Base-by-base conservation (phyloP, 1,140 invertebrate species). In the Nebria ingens region DNA sequence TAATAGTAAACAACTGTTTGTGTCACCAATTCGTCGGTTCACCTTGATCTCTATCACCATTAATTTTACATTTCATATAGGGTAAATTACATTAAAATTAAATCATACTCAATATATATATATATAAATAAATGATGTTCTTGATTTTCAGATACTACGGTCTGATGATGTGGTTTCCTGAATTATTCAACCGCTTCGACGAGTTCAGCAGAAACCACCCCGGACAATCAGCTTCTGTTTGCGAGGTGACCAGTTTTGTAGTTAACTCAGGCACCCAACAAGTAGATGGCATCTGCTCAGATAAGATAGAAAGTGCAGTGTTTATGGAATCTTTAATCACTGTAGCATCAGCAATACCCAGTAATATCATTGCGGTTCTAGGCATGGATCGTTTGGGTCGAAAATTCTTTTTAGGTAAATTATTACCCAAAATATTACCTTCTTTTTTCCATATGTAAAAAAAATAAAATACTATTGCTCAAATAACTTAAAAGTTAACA, bases 101-200 rank as follows among this genome's bases (percentile, higher is more conserved):
- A 45, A 45, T 45, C 3, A 17, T 45, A 12, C 15, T 45, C 17
- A 4, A 45, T 17, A 45, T 11, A 12, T 17, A 45, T 45, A 6
- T 45, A 17, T 17, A 45, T 45, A 45, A 12, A 45, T 45, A n/a
- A 9, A 34, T 34, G 25, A 34, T 34, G n/a, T n/a, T n/a, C n/a
- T 56, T 55, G 15, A 40, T 53, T 66, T 68, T 6, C 65, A 84
- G 85, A 56, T 92, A 92, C 67, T 92, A 92, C 64, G 88, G 88
- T 50, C 73, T 91, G 19, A 89, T 91, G 87, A 89, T 92, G 85
- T 92, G 89, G 89, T 92, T 92, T 72, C 89, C 89, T 0, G 89
- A 91, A 71, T 77, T 92, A 58, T 91, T 90, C 72, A 88, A 89
- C 68, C 84, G 89, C 42, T 90, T 90, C 65, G 86, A 91, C 67